A percentile compares a stretch with the other conserved stretches of the same genome.
Evolutionary conservation across 2,113 vertebrate genomes (phyloP).

Genomic region (Mormyrus iriodes): DNA sequence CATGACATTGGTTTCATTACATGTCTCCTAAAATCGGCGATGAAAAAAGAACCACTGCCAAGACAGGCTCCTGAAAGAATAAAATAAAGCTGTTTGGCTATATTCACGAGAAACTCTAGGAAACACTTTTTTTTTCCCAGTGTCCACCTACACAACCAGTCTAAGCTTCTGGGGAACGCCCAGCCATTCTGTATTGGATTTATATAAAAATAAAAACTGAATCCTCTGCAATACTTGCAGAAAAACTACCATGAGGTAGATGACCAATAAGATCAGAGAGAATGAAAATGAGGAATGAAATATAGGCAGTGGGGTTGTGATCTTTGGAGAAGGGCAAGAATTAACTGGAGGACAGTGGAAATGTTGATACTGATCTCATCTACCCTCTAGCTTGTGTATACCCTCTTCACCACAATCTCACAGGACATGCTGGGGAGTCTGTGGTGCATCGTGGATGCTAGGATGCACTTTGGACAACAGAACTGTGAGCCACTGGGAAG

Average conservation of each 20-base stretch:
- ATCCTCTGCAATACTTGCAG: neutral
- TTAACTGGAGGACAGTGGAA: neutral
- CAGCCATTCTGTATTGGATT: neutral
- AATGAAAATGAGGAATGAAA: neutral
- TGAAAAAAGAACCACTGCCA: neutral
- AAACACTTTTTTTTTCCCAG: neutral
- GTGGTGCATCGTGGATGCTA: neutral
- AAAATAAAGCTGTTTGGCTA: neutral
- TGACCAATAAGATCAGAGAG: neutral
- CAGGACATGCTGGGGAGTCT: neutral
- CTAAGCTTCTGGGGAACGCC: neutral
- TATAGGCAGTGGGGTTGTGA: neutral
- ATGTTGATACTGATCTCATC: neutral
- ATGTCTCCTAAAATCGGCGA: neutral
- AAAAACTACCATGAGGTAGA: neutral
- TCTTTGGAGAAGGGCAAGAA: neutral
- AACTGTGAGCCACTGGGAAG: neutral
- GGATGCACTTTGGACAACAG: neutral
- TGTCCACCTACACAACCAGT: neutral
- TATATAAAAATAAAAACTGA: constrained; percentile 9
- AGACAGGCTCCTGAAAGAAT: neutral
- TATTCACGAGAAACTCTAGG: neutral
- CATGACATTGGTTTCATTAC: neutral
- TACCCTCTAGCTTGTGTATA: neutral
- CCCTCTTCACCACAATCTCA: neutral